Base-by-base conservation (phyloP, 2,113 vertebrate genomes). In the Phylloscopus trochilus region DNA sequence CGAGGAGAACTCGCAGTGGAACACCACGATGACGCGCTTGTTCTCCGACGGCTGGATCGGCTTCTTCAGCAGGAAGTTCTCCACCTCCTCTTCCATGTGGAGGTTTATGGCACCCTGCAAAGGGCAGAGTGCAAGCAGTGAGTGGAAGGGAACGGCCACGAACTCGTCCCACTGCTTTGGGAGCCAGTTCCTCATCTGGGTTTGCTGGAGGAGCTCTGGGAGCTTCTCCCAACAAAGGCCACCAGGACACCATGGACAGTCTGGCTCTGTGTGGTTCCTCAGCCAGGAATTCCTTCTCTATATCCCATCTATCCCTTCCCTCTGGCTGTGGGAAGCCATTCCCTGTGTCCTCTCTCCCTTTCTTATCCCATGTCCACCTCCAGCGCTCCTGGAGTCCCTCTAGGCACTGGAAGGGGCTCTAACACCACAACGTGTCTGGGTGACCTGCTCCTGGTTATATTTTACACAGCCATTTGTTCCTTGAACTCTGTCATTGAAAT, bases 1-100 rank as follows among this genome's bases (percentile, higher is more conserved):
- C 0, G 99, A 99, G 5, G 99, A 99, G 95, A 99, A 99, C 97
- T 99, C 99, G 96, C 99, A 99, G 98, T 99, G 99, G 97, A 99
- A 99, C 60, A 99, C 97, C 1, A 99, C 47, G 8, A 99, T 98
- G 26, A 99, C 96, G 0, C 99, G 98, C 28, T 98, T 99, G 91
- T 98, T 97, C 4, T 97, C 95, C 0, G 97, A 92, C 0, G 99
- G 97, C 51, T 92, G 59, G 21, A 99, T 97, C 0, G 99, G 99
- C 28, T 96, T 97, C 94, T 97, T 98, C 19, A 99, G 97, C 79
- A 99, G 95, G 87, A 94, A 98, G 5, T 98, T 97, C 27, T 99
- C 98, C 33, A 99, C 98, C 15, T 99, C 99, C 28, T 99, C 98
- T 19, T 99, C 99, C 98, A 98, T 99, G 89, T 99, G 98, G 2